These are phyloP conservation scores for Trichonephila inaurata DNA, from an alignment of 1,140 invertebrate genomes.

Conservation along the genomic window DNA sequence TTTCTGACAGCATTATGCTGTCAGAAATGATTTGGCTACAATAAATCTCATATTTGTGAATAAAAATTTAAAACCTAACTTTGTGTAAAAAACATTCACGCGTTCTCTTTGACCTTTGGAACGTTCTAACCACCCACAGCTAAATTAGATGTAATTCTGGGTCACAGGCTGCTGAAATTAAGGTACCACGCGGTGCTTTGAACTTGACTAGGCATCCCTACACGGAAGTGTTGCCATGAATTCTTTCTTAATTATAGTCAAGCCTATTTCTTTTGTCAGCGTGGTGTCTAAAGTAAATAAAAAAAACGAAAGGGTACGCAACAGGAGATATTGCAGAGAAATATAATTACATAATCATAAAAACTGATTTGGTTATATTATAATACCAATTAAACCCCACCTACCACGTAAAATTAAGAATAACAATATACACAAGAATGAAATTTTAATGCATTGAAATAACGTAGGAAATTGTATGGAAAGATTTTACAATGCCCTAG, in stretches of 20 bases:
- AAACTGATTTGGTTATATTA: neutral
- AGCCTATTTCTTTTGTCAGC: neutral
- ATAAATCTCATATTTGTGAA: no score
- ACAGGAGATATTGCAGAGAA: neutral
- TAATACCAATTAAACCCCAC: no score
- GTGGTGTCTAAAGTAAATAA: neutral
- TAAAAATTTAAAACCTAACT: no score
- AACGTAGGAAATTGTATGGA: no score
- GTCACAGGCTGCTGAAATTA: constrained; percentile 33
- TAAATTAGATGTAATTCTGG: constrained; percentile 21
- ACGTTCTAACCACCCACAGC: neutral
- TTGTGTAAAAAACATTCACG: neutral
- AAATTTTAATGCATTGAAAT: no score
- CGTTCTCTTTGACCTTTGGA: constrained; percentile 29
- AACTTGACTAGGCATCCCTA: constrained; percentile 2
- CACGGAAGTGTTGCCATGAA: constrained; percentile 10
- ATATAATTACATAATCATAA: neutral
- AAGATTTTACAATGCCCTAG: no score
- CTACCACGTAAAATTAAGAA: no score
- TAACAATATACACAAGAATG: no score
- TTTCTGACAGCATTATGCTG: no score
- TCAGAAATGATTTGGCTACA: no score
- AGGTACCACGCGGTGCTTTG: constrained; percentile 38
- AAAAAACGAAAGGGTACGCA: neutral
- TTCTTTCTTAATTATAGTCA: neutral